Percentiles rank a stretch among this genome's conserved stretches.
Conservation (phyloP, 2,888 invertebrate species). For the Aricia artaxerxes region DNA sequence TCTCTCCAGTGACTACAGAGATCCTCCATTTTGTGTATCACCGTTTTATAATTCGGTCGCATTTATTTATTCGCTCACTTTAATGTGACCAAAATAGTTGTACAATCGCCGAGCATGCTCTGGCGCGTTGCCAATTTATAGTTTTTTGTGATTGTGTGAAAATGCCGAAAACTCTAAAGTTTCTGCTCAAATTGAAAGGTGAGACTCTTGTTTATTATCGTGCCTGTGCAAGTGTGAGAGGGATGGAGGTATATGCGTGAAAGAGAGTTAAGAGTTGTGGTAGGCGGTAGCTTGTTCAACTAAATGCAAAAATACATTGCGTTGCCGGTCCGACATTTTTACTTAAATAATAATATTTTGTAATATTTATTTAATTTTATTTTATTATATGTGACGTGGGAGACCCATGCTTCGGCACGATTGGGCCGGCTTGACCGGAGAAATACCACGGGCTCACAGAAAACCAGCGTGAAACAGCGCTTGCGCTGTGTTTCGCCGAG, state of each 20-base stretch:
- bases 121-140: conserved; percentile 10
- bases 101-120: conserved; percentile 5
- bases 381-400: too few relatives aligned
- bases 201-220: not conserved
- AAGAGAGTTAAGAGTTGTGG: not conserved
- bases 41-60: conserved; percentile 19
- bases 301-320: too few relatives aligned
- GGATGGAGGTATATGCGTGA: not conserved
- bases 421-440: too few relatives aligned
- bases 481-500: too few relatives aligned
- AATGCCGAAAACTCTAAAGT: conserved; percentile 23
- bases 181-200: conserved; percentile 28
- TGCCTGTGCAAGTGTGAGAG: not conserved
- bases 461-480: too few relatives aligned
- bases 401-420: too few relatives aligned
- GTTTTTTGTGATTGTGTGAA: conserved; percentile 4
- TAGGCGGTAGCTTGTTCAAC: too few relatives aligned
- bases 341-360: too few relatives aligned
- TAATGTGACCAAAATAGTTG: conserved; percentile 19
- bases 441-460: too few relatives aligned
- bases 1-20: not conserved
- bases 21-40: conserved; percentile 7
- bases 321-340: too few relatives aligned
- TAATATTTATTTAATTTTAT: too few relatives aligned
- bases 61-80: conserved; percentile 14